Evolutionary conservation across 2,888 invertebrate species (phyloP), one percentile per base, ranked within the genome.

Genomic region (Rutpela maculata): DNA sequence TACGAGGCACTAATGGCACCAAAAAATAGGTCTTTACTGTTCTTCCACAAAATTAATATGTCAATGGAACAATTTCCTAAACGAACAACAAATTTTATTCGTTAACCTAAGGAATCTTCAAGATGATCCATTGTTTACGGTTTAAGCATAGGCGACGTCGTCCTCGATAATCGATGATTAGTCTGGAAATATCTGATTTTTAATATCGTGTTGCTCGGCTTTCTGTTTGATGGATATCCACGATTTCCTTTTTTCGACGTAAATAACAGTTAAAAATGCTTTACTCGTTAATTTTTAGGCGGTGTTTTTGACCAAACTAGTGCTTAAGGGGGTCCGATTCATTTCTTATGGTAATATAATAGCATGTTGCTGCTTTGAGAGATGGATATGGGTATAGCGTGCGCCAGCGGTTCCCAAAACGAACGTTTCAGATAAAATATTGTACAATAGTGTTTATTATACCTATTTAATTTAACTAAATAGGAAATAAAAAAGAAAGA

Each of bases 201-300:
- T 59, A 68, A 75, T 11, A 59, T 59, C 59, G 59, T 59, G 19
- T 15, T 22, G 7, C 22, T 22, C 76, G 76, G 73, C 73, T 15
- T 73, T 73, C n/a, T n/a, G 50, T 76, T 75, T 80, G 78, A 77
- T 80, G 76, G 77, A 74, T 74, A 76, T 76, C 65, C 74, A 76
- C 77, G 74, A 77, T 68, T 70, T 69, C 50, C 31, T 77, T 59
- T 59, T 59, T 59, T 59, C 59, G 62, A 50, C 78, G 79, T 79
- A 83, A 83, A 84, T 83, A 83, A 84, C 84, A 82, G 84, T 84
- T 83, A 35, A 82, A 82, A 82, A 79, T 78, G 79, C 79, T 79
- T 76, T 76, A 81, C 77, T 84, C 80, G 79, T 83, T 83, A 83
- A 78, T 80, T 83, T 83, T 84, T 78, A 81, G 82, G 82, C 83